phyloP scores from a whole-genome alignment of 2,888 invertebrate genomes.

The Chrysomela aeneicollis region DNA sequence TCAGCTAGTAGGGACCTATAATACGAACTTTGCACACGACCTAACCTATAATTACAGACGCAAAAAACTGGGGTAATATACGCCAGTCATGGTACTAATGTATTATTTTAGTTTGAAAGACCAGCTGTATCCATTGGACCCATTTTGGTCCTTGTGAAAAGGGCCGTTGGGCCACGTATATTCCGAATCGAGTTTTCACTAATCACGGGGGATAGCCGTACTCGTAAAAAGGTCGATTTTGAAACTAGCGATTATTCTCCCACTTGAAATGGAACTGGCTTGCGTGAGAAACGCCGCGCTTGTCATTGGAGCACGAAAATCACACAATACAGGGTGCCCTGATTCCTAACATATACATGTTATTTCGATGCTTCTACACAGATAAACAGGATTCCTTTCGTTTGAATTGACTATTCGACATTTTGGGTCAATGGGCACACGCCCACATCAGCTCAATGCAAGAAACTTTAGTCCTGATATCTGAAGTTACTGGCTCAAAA shows the following conservation, averaged over 20 bases:
- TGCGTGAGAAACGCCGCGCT: neutral
- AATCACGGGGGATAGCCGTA: neutral
- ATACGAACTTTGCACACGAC: slow-evolving; percentile 47
- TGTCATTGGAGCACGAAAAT: neutral
- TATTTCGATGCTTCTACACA: too few species aligned
- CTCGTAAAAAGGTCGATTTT: neutral
- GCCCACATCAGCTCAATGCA: too few species aligned
- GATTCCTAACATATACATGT: too few species aligned
- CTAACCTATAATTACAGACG: slow-evolving; percentile 55
- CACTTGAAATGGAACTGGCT: neutral
- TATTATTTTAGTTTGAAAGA: slow-evolving; percentile 57
- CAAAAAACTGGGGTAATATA: slow-evolving; percentile 57
- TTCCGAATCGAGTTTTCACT: neutral
- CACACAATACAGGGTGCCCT: neutral
- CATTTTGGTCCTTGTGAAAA: slow-evolving; percentile 42
- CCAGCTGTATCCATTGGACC: slow-evolving; percentile 52
- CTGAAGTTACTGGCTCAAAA: too few species aligned
- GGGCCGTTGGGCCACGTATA: neutral
- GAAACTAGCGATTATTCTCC: neutral
- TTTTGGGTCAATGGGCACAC: too few species aligned
- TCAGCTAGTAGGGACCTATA: slow-evolving; percentile 21
- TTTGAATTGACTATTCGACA: too few species aligned
- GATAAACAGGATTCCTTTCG: too few species aligned
- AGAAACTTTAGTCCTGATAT: too few species aligned
- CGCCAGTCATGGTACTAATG: slow-evolving; percentile 60